phyloP scores from a whole-genome alignment of 2,888 invertebrate genomes.

The Lepidochrysops patricia region DNA sequence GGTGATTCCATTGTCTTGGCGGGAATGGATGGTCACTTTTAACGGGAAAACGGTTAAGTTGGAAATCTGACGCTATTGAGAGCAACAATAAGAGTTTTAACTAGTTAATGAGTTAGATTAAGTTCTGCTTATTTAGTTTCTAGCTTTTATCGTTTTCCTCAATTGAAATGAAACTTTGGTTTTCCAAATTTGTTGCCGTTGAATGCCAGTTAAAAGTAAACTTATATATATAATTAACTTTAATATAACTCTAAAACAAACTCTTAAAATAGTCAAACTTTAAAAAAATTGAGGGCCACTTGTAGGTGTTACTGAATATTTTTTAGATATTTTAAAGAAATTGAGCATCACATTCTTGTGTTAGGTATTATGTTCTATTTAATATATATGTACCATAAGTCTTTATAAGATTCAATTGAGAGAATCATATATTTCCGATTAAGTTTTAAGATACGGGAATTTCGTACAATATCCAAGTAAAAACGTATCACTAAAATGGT shows the following conservation, averaged over 20 bases:
- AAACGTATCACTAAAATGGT: not conserved
- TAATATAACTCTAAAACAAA: no score
- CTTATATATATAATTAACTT: no score
- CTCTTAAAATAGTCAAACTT: no score
- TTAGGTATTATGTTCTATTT: no score
- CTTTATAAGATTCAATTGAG: no score
- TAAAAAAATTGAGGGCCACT: no score
- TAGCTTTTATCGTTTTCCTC: not conserved
- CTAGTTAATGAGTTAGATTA: constrained; percentile 5
- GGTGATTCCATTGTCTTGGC: constrained; percentile 1
- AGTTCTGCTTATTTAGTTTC: not conserved
- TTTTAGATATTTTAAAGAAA: no score
- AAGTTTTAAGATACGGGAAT: no score
- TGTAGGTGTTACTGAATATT: no score
- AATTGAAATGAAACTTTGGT: not conserved
- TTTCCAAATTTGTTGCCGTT: not conserved
- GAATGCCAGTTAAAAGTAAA: not conserved
- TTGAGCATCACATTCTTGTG: no score
- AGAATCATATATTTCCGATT: no score
- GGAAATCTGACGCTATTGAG: not conserved
- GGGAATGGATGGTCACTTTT: constrained; percentile 1
- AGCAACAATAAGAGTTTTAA: not conserved
- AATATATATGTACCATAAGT: no score
- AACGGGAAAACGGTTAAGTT: not conserved
- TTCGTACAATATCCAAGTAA: not conserved